A percentile compares a stretch with the other conserved stretches of the same genome.
Evolutionary conservation across 2,797 vertebrate genomes (phyloP).

Genomic region (Urosaurus nigricauda): DNA sequence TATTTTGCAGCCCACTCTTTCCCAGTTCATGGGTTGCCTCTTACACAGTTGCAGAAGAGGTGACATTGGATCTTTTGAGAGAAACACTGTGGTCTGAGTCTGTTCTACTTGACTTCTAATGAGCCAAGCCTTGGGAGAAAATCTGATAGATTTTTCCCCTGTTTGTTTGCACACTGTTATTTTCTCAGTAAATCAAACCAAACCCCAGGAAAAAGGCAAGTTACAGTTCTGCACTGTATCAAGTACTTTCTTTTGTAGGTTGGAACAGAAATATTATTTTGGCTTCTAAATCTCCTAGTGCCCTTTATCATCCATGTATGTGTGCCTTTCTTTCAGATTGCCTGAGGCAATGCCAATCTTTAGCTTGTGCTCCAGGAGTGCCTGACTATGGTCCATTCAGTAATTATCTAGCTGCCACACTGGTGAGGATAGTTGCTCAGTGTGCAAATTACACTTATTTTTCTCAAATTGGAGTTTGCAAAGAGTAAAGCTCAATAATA

Average conservation of each 20-base stretch:
- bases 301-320: background rate
- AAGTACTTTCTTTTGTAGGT: slow-evolving; percentile 13
- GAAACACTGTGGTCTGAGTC: background rate
- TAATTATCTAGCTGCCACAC: background rate
- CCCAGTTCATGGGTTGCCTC: background rate
- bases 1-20: slow-evolving; percentile 20
- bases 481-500: background rate
- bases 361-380: background rate
- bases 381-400: too few species aligned
- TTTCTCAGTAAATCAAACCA: slow-evolving; percentile 1
- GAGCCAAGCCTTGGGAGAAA: background rate
- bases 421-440: background rate
- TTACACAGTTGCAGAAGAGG: background rate
- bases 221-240: background rate
- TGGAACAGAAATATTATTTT: background rate
- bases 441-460: background rate
- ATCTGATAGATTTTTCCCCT: background rate
- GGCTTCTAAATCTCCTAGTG: slow-evolving; percentile 7
- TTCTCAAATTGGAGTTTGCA: background rate
- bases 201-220: fast-evolving
- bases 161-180: background rate
- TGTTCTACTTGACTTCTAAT: background rate
- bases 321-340: background rate
- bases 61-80: background rate
- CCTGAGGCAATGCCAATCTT: background rate